Percentiles rank a stretch among this genome's conserved stretches.
Evolutionary conservation across 2,888 invertebrate species (phyloP).

Genomic region (Volucella zonaria): DNA sequence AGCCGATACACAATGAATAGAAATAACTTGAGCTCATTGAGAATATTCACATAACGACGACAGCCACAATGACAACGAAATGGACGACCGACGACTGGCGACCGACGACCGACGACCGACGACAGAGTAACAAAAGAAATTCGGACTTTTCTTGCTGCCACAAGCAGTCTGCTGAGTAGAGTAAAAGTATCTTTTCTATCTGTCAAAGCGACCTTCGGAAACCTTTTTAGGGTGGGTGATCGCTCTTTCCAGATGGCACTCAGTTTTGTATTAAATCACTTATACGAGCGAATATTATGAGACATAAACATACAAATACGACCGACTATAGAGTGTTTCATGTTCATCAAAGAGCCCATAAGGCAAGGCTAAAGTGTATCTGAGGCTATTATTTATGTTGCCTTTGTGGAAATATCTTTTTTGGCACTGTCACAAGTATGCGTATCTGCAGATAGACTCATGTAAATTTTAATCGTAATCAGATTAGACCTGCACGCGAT

Average conservation of each 20-base stretch:
- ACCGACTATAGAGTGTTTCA: constrained; percentile 1
- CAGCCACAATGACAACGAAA: no score
- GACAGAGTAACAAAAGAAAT: constrained; percentile 30
- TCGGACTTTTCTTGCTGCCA: constrained; percentile 18
- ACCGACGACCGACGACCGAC: not conserved
- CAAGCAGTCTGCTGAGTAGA: constrained; percentile 2
- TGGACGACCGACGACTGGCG: not conserved
- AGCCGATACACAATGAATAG: constrained; percentile 43
- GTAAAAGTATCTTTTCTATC: constrained; percentile 14
- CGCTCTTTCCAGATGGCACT: constrained; percentile 25
- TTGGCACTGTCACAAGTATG: constrained; percentile 58
- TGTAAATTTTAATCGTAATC: constrained; percentile 32
- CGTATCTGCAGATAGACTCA: constrained; percentile 37
- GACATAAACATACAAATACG: not conserved
- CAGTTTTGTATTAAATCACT: constrained; percentile 23
- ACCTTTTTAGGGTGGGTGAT: constrained; percentile 46
- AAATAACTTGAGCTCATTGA: constrained; percentile 68
- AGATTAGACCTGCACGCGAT: constrained; percentile 23
- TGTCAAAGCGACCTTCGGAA: constrained; percentile 41
- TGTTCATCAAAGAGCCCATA: no score
- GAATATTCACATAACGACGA: constrained; percentile 14
- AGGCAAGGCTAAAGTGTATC: not conserved
- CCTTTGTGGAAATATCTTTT: constrained; percentile 58
- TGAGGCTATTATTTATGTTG: constrained; percentile 57
- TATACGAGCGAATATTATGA: constrained; percentile 10